Conservation (phyloP, 2,888 invertebrate genomes). For the Gasteruption jaculator region DNA sequence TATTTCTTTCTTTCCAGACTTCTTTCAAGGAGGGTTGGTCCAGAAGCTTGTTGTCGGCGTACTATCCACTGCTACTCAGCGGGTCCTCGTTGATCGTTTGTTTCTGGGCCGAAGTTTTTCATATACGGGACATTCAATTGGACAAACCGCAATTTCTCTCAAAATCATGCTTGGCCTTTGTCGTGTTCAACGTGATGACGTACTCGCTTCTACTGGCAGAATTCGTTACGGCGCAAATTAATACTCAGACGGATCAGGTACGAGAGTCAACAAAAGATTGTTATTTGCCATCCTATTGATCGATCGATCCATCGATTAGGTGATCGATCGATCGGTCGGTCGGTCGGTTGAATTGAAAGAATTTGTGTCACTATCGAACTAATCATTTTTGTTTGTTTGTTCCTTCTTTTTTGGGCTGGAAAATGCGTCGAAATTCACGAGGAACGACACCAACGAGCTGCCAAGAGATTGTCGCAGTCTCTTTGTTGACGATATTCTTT, state of each 20-base stretch:
- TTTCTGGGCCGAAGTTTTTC: constrained; percentile 94
- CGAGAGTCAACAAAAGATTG: too few relatives aligned
- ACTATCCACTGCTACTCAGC: constrained; percentile 84
- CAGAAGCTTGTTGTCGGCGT: constrained; percentile 79
- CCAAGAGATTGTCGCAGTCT: too few relatives aligned
- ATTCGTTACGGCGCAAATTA: constrained; percentile 56
- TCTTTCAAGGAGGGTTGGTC: constrained; percentile 82
- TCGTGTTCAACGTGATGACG: constrained; percentile 83
- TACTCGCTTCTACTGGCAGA: constrained; percentile 81
- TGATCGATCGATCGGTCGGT: too few relatives aligned
- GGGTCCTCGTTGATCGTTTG: constrained; percentile 88
- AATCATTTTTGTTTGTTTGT: too few relatives aligned
- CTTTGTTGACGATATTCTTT: too few relatives aligned
- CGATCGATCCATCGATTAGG: too few relatives aligned
- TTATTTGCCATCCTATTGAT: too few relatives aligned
- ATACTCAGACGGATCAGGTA: constrained; percentile 42
- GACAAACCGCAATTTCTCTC: constrained; percentile 86
- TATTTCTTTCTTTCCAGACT: constrained; percentile 55
- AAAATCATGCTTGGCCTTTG: constrained; percentile 86
- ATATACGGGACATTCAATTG: constrained; percentile 80
- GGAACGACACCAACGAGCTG: too few relatives aligned
- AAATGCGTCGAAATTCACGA: too few relatives aligned
- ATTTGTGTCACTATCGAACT: too few relatives aligned
- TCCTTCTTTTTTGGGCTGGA: too few relatives aligned
- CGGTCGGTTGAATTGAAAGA: too few relatives aligned